A percentile compares a stretch with the other conserved stretches of the same genome.
Conservation (phyloP, 2,888 invertebrate species). For the Archaeoteleia sp. region DNA sequence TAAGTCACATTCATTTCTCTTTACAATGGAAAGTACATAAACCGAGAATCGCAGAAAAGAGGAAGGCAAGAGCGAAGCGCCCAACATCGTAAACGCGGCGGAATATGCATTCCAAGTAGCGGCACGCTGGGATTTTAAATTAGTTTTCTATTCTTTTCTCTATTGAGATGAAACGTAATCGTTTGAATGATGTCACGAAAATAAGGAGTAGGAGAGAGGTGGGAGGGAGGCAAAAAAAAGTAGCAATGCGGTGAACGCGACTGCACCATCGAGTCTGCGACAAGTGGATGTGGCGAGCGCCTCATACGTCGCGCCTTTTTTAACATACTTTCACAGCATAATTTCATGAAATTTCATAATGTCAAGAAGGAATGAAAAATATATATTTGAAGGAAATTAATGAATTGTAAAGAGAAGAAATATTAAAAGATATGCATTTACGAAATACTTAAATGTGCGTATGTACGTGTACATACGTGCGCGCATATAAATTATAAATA, state of each 20-base stretch:
- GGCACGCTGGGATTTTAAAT: constrained; percentile 56
- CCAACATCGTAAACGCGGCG: constrained; percentile 55
- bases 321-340: constrained; percentile 56
- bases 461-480: constrained; percentile 59
- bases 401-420: constrained; percentile 35
- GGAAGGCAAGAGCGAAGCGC: constrained; percentile 34
- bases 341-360: constrained; percentile 76
- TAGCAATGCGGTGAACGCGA: constrained; percentile 28
- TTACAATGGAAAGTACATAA: constrained; percentile 3
- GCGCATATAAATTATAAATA: constrained; percentile 53
- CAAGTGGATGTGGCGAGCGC: constrained; percentile 48
- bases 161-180: constrained; percentile 27
- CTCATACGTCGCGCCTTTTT: constrained; percentile 65
- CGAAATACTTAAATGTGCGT: constrained; percentile 50
- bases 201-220: background rate
- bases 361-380: constrained; percentile 41
- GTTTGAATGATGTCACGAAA: constrained; percentile 15
- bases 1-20: constrained; percentile 6
- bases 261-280: constrained; percentile 31
- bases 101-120: constrained; percentile 60
- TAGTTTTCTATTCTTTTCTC: constrained; percentile 36
- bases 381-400: constrained; percentile 47
- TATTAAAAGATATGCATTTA: constrained; percentile 45
- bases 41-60: constrained; percentile 10
- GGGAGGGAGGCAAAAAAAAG: background rate